These are phyloP conservation scores for Xestia rhomboidea DNA, from an alignment of 2,888 invertebrate species.

Conservation along the genomic window DNA sequence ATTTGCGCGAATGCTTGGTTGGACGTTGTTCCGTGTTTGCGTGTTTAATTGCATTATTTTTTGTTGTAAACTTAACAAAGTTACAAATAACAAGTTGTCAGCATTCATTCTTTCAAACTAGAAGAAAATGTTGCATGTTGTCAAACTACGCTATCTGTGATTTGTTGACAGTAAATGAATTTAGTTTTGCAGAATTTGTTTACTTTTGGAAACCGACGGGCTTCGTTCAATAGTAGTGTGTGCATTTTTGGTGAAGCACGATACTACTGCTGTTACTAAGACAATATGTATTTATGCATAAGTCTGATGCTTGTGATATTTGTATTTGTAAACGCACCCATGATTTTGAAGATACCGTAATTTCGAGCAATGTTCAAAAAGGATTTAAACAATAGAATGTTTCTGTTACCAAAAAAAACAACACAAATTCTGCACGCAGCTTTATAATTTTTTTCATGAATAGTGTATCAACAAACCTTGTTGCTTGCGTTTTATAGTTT, in stretches of 20 bases:
- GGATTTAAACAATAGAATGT: not conserved
- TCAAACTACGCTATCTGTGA: not conserved
- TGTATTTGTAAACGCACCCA: not conserved
- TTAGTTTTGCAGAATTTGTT: not conserved
- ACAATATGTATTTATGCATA: not conserved
- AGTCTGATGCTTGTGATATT: not conserved
- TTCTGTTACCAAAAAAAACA: not conserved
- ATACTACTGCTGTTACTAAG: not conserved
- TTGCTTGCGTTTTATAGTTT: constrained; percentile 36
- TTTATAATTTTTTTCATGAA: constrained; percentile 33
- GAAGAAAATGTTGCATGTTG: not conserved
- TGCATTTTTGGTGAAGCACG: too few relatives aligned
- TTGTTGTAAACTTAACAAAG: constrained; percentile 24
- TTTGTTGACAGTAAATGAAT: not conserved
- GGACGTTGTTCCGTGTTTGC: constrained; percentile 24
- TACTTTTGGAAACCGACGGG: not conserved
- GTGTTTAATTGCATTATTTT: constrained; percentile 46
- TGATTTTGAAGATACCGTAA: not conserved
- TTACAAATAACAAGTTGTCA: constrained; percentile 13
- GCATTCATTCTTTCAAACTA: constrained; percentile 3
- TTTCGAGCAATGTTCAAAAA: not conserved
- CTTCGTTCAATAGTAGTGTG: too few relatives aligned
- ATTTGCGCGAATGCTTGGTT: constrained; percentile 35
- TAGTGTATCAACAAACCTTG: constrained; percentile 12
- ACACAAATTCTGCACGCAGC: constrained; percentile 2